Evolutionary conservation across 2,888 invertebrate genomes (phyloP), one percentile per base, ranked within the genome.

Genomic region (Nomada fabriciana): DNA sequence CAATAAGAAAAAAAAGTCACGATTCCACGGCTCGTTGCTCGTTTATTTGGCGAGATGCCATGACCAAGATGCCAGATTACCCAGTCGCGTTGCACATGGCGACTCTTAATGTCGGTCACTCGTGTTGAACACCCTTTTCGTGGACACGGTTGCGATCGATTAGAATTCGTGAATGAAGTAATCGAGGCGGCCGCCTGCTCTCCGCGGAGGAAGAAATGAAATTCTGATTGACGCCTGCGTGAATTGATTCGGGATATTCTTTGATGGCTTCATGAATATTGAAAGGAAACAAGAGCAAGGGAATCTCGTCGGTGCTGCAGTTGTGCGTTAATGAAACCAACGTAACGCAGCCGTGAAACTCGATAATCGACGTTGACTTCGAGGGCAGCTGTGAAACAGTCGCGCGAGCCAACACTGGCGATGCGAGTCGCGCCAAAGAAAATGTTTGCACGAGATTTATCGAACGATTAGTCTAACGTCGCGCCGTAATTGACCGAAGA

Each of bases 21-120:
- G 86, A 86, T 74, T 77, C 83, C 77, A 74, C 74, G 47, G 84
- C 36, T 82, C 72, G 69, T 59, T 74, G 70, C 65, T 83, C 76
- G 83, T 87, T 86, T 83, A 84, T 88, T 88, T 88, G 88, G 84
- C 86, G 52, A 87, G 88, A 88, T 87, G 88, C 88, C 85, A 84
- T 60, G 80, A 57, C 42, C 82, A 36, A 36, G 36, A 36, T 36
- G 36, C 36, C 36, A 84, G 87, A 87, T 88, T 88, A 80, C 67
- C 55, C 84, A 83, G 80, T 80, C 83, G 80, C 83, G 75, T 82
- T 83, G 82, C 83, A 82, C 85, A 81, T 74, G 85, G 59, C 76
- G 72, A 84, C 78, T 85, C 76, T 88, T 85, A 88, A 88, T 83
- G 81, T 84, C 85, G 76, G 80, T 81, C 84, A 70, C 64, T 42